A percentile compares a stretch with the other conserved stretches of the same genome.
Evolutionary conservation across 2,113 vertebrate genomes (phyloP).

Genomic region (Nycticebus coucang): DNA sequence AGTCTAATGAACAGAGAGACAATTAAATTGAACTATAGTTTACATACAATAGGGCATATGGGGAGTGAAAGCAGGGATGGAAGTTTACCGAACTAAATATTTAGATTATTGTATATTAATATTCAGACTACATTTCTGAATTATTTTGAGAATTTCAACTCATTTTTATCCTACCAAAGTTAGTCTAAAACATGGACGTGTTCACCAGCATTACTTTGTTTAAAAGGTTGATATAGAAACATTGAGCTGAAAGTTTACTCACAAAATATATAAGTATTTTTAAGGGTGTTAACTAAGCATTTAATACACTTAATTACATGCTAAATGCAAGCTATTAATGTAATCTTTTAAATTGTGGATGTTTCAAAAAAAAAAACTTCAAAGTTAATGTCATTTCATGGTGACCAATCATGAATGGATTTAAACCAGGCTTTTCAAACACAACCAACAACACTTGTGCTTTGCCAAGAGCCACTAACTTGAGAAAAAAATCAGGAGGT

Average conservation of each 20-base stretch:
- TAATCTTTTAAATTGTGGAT: conserved; percentile 48
- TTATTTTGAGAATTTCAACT: conserved; percentile 53
- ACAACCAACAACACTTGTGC: conserved; percentile 34
- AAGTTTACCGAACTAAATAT: conserved; percentile 56
- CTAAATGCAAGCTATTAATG: not conserved
- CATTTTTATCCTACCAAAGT: conserved; percentile 53
- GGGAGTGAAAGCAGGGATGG: conserved; percentile 7
- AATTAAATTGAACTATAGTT: conserved; percentile 63
- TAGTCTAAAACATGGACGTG: conserved; percentile 1
- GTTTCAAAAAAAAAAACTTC: not conserved
- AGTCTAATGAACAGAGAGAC: conserved; percentile 42
- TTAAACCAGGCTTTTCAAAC: not conserved
- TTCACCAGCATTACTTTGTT: conserved; percentile 69
- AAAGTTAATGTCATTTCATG: not conserved
- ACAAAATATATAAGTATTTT: conserved; percentile 46
- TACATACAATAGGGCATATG: conserved; percentile 5
- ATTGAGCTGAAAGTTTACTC: conserved; percentile 25
- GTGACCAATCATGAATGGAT: conserved; percentile 6
- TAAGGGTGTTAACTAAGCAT: conserved; percentile 17
- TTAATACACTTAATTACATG: conserved; percentile 13
- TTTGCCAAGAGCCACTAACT: conserved; percentile 44
- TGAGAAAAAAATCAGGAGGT: conserved; percentile 7
- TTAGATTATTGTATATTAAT: conserved; percentile 17
- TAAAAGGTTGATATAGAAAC: conserved; percentile 39
- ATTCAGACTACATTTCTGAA: conserved; percentile 52